Conservation (phyloP, 2,113 vertebrate species). For the Albula goreensis region DNA sequence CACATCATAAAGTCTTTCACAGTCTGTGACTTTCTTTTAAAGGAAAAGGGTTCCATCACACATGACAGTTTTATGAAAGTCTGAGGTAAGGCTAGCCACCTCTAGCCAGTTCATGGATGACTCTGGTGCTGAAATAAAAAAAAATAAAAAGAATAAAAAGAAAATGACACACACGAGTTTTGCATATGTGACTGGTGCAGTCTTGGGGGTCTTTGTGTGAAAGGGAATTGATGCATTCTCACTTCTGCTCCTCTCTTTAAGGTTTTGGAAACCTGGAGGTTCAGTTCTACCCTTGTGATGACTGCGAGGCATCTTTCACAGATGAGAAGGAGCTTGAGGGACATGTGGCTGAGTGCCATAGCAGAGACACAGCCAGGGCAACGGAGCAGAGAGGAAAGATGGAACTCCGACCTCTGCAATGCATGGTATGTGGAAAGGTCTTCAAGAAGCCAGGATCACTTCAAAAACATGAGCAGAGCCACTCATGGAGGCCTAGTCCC, state of each 20-base stretch:
- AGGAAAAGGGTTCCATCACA: too few species aligned
- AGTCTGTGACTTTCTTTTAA: too few species aligned
- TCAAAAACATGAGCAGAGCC: not conserved
- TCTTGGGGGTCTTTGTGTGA: not conserved
- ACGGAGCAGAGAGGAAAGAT: not conserved
- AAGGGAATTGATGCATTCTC: not conserved
- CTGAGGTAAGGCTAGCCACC: too few species aligned
- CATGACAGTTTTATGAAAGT: too few species aligned
- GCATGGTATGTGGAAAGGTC: not conserved
- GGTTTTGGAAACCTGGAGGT: constrained; percentile 1
- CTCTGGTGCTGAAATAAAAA: not conserved
- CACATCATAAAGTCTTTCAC: too few species aligned
- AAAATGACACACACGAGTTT: not conserved
- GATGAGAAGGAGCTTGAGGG: not conserved
- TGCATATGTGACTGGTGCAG: not conserved
- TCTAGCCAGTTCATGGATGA: too few species aligned
- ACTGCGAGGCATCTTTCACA: not conserved
- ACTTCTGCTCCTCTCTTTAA: not conserved
- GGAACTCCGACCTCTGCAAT: not conserved
- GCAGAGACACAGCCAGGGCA: not conserved
- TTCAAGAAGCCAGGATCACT: not conserved
- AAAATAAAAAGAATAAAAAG: not conserved
- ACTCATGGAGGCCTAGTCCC: not conserved
- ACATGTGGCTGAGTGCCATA: not conserved
- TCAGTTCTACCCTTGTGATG: not conserved